Conservation (phyloP, 2,113 vertebrate genomes). For the Alethe diademata region DNA sequence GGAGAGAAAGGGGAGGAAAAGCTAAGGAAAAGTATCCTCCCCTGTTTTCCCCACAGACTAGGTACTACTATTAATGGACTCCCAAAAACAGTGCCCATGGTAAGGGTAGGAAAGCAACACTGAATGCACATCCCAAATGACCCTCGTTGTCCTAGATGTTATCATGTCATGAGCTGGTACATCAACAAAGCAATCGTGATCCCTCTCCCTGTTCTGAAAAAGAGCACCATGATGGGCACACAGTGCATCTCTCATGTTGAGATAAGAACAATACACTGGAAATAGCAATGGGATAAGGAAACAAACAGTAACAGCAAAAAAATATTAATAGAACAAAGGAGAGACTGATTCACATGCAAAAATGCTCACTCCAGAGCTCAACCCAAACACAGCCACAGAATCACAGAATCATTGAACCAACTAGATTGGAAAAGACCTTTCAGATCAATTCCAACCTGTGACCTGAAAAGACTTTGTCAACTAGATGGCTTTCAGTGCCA, state of each 20-base stretch:
- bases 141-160: not conserved
- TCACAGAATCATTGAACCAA: not conserved
- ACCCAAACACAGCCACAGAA: not conserved
- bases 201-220: not conserved
- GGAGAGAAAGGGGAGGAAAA: not conserved
- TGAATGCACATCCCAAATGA: not conserved
- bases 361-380: not conserved
- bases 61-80: not conserved
- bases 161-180: too few relatives aligned
- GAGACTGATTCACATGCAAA: not conserved
- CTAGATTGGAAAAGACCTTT: not conserved
- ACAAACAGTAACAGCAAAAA: not conserved
- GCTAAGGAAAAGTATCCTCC: not conserved
- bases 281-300: not conserved
- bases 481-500: not conserved
- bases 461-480: not conserved
- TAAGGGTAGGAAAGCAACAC: not conserved
- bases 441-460: too few relatives aligned
- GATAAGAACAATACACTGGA: not conserved
- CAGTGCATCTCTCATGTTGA: accelerated
- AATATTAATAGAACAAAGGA: not conserved
- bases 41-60: not conserved
- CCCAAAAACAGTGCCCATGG: accelerated
- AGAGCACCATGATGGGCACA: too few relatives aligned
- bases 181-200: not conserved